Conservation (phyloP, 1,140 invertebrate species). For the Campoletis sonorensis region DNA sequence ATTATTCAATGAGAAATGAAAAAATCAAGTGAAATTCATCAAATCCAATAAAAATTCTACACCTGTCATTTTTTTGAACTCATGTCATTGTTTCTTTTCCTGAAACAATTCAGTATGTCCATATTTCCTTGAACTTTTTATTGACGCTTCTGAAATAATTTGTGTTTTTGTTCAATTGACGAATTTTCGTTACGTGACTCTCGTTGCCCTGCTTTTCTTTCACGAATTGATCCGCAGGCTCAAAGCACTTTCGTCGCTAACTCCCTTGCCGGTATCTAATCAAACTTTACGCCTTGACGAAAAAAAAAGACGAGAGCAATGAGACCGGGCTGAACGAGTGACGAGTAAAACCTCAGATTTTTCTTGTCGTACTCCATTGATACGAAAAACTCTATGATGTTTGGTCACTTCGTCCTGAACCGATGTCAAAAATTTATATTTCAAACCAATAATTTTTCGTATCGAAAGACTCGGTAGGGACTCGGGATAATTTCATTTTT, state of each 20-base stretch:
- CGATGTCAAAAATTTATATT: too few species aligned
- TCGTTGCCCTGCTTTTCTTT: neutral
- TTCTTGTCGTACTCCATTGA: neutral
- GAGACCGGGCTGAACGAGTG: neutral
- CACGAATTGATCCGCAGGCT: neutral
- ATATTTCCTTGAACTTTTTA: too few species aligned
- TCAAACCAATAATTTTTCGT: too few species aligned
- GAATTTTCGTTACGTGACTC: neutral
- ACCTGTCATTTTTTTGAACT: too few species aligned
- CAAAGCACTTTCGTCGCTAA: neutral
- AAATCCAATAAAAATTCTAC: too few species aligned
- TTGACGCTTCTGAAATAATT: neutral
- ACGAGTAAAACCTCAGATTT: neutral
- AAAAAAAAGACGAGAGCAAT: neutral
- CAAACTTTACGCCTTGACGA: conserved; percentile 33
- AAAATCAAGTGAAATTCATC: too few species aligned
- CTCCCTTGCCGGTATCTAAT: conserved; percentile 24
- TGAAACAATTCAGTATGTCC: too few species aligned
- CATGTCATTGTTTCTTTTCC: too few species aligned
- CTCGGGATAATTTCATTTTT: too few species aligned
- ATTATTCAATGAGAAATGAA: too few species aligned
- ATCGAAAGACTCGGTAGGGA: too few species aligned
- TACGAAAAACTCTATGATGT: neutral
- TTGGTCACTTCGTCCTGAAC: too few species aligned
- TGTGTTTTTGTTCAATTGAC: neutral